These are phyloP conservation scores for Drosophila paucipuncta DNA, from an alignment of 2,888 invertebrate genomes.

Conservation along the genomic window DNA sequence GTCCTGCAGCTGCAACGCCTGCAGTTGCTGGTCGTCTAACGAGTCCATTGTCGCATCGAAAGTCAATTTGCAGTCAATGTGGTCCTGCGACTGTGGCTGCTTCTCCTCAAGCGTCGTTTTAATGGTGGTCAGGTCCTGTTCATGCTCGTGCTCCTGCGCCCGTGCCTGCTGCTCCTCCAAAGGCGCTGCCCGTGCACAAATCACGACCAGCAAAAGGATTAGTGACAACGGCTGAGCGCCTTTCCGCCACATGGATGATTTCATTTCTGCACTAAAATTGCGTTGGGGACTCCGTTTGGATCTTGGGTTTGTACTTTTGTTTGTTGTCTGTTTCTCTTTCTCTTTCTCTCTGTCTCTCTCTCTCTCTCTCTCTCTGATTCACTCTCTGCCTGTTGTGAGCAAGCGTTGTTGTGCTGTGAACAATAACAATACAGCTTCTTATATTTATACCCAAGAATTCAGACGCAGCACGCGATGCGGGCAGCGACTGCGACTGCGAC, in stretches of 20 bases:
- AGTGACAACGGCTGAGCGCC: slow-evolving; percentile 49
- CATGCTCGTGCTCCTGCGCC: background rate
- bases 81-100: slow-evolving; percentile 13
- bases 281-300: slow-evolving; percentile 34
- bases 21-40: slow-evolving; percentile 59
- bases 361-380: background rate
- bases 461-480: background rate
- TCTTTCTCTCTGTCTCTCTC: background rate
- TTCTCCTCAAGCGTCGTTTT: slow-evolving; percentile 23
- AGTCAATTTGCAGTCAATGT: slow-evolving; percentile 76
- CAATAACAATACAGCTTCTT: slow-evolving; percentile 47
- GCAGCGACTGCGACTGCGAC: background rate
- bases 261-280: slow-evolving; percentile 59
- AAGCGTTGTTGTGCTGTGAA: slow-evolving; percentile 31
- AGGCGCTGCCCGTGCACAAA: slow-evolving; percentile 50
- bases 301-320: slow-evolving; percentile 13
- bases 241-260: slow-evolving; percentile 52
- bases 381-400: background rate
- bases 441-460: slow-evolving; percentile 63
- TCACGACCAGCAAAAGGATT: slow-evolving; percentile 61
- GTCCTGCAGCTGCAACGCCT: slow-evolving; percentile 27
- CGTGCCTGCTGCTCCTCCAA: slow-evolving; percentile 5
- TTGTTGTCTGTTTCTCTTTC: slow-evolving; percentile 1
- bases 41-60: slow-evolving; percentile 79
- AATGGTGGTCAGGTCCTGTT: slow-evolving; percentile 19